Evolutionary conservation across 2,113 vertebrate species (phyloP).

Genomic region (Halcyon malimbica): DNA sequence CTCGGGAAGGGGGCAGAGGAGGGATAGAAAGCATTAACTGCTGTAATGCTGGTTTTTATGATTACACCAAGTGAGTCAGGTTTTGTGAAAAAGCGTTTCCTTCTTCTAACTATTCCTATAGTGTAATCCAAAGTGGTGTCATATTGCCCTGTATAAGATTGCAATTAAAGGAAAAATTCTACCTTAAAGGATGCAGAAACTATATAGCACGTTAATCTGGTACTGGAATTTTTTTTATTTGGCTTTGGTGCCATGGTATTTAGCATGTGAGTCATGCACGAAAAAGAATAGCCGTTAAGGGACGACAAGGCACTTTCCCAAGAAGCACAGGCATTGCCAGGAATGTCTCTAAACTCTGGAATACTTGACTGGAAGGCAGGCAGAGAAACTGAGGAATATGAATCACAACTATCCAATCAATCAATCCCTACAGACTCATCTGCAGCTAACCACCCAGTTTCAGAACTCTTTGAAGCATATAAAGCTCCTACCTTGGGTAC

Average conservation of each 20-base stretch:
- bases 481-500: slow-evolving; percentile 77
- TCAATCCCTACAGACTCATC: background rate
- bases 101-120: background rate
- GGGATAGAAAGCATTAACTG: background rate
- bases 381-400: background rate
- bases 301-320: background rate
- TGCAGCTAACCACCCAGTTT: background rate
- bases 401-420: background rate
- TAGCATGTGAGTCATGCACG: background rate
- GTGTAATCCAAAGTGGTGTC: background rate
- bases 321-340: background rate
- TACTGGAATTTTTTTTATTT: background rate
- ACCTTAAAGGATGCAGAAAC: background rate
- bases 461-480: background rate
- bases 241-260: background rate
- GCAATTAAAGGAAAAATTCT: background rate
- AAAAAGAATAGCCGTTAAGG: background rate
- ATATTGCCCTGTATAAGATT: background rate
- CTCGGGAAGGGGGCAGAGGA: background rate
- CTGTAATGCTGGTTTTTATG: background rate
- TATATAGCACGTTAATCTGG: background rate
- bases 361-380: background rate
- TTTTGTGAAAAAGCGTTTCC: background rate
- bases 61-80: background rate
- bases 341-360: background rate